Percentiles rank a stretch among this genome's conserved stretches.
Conservation (phyloP, 2,888 invertebrate genomes). For the Adelognathus sp. region DNA sequence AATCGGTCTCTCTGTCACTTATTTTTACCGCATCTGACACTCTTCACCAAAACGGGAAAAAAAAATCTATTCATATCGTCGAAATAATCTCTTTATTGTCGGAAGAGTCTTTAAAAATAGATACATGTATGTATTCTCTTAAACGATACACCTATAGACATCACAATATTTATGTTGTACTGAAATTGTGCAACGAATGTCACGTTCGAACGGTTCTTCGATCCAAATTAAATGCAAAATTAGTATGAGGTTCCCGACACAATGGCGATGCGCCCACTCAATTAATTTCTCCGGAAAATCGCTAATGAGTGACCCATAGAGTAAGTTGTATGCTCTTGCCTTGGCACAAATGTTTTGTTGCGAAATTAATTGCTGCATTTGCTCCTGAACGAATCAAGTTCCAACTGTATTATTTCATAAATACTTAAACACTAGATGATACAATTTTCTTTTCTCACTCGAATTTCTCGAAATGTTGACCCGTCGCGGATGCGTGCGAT, state of each 20-base stretch:
- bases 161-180: slow-evolving; percentile 53
- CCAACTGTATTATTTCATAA: slow-evolving; percentile 37
- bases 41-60: neutral
- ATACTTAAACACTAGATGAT: slow-evolving; percentile 41
- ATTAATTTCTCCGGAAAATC: neutral
- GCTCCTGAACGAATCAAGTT: slow-evolving; percentile 1
- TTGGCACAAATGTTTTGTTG: slow-evolving; percentile 6
- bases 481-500: neutral
- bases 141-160: slow-evolving; percentile 21
- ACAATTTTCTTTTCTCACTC: neutral
- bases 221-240: slow-evolving; percentile 49
- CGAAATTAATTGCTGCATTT: too few species aligned
- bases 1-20: neutral
- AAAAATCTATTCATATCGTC: neutral
- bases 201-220: slow-evolving; percentile 7
- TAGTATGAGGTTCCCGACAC: neutral
- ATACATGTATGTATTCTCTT: slow-evolving; percentile 5
- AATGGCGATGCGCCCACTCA: slow-evolving; percentile 11
- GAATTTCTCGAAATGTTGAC: neutral
- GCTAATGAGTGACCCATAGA: slow-evolving; percentile 10
- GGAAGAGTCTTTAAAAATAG: slow-evolving; percentile 30
- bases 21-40: neutral
- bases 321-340: slow-evolving; percentile 2
- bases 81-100: slow-evolving; percentile 51
- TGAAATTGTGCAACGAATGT: neutral